These are phyloP conservation scores for Semicossyphus pulcher DNA, from an alignment of 2,113 vertebrate species.

Conservation along the genomic window DNA sequence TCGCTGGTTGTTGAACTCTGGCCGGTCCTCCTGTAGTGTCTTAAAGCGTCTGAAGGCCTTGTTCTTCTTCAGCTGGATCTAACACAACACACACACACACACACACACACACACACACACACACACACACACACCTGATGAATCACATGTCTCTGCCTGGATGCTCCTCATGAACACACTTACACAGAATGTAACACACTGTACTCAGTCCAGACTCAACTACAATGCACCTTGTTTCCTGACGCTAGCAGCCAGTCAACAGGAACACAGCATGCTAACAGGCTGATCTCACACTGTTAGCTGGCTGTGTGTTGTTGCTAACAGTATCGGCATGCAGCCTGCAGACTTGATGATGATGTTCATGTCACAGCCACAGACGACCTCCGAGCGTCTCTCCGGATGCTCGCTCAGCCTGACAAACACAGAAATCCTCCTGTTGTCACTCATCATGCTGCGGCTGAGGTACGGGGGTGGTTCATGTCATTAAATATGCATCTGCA, in stretches of 20 bases:
- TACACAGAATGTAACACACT: too few species aligned
- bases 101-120: too few species aligned
- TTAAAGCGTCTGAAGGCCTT: constrained; percentile 91
- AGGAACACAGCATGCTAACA: neutral
- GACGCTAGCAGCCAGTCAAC: neutral
- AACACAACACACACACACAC: constrained; percentile 1
- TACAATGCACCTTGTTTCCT: too few species aligned
- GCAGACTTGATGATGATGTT: neutral
- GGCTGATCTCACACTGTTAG: neutral
- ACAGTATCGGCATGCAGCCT: constrained; percentile 23
- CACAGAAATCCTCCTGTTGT: constrained; percentile 31
- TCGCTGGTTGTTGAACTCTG: constrained; percentile 85
- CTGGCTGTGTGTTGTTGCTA: neutral
- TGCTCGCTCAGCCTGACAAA: constrained; percentile 16
- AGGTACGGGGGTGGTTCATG: neutral
- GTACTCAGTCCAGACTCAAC: too few species aligned
- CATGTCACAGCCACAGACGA: constrained; percentile 15
- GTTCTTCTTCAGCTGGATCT: constrained; percentile 90
- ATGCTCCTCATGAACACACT: too few species aligned
- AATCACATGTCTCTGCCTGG: too few species aligned
- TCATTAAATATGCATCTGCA: constrained; percentile 55
- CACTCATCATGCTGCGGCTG: constrained; percentile 11
- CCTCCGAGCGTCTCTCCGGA: constrained; percentile 4
- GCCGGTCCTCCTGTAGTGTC: constrained; percentile 91
- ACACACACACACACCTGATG: too few species aligned